Percentiles rank a stretch among this genome's conserved stretches.
Evolutionary conservation across 2,797 vertebrate genomes (phyloP).

Genomic region (Carcharodon carcharias): DNA sequence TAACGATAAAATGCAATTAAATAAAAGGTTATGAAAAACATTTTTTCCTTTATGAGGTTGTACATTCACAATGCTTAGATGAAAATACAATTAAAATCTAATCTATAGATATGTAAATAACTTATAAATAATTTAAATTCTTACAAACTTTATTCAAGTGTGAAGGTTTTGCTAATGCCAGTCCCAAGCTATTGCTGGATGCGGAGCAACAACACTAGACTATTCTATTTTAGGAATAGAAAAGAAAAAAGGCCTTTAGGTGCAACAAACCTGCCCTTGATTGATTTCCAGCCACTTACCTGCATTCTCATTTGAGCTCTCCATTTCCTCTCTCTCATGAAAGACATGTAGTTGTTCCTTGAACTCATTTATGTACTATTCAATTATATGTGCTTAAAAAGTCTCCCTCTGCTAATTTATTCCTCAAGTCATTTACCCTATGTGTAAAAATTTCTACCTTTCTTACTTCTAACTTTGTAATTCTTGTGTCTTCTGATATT

Average conservation of each 20-base stretch:
- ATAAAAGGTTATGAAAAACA: neutral
- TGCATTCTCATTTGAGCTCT: neutral
- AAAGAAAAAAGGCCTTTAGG: neutral
- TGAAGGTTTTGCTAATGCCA: neutral
- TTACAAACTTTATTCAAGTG: neutral
- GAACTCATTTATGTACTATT: neutral
- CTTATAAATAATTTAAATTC: neutral
- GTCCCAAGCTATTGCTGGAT: neutral
- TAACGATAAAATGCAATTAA: neutral
- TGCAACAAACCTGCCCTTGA: neutral
- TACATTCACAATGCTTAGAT: neutral
- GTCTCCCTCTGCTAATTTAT: neutral
- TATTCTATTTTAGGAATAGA: neutral
- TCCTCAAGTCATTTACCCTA: neutral
- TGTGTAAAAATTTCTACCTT: neutral
- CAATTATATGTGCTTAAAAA: conserved; percentile 9
- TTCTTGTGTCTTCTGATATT: neutral
- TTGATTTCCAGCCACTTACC: neutral
- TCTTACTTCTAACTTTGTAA: neutral
- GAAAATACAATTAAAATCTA: neutral
- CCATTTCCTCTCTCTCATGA: neutral
- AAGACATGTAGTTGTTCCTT: neutral
- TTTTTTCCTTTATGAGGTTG: neutral
- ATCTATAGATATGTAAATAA: neutral
- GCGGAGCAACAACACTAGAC: neutral